Evolutionary conservation across 2,113 vertebrate species (phyloP).

Genomic region (Pampusana beccarii): DNA sequence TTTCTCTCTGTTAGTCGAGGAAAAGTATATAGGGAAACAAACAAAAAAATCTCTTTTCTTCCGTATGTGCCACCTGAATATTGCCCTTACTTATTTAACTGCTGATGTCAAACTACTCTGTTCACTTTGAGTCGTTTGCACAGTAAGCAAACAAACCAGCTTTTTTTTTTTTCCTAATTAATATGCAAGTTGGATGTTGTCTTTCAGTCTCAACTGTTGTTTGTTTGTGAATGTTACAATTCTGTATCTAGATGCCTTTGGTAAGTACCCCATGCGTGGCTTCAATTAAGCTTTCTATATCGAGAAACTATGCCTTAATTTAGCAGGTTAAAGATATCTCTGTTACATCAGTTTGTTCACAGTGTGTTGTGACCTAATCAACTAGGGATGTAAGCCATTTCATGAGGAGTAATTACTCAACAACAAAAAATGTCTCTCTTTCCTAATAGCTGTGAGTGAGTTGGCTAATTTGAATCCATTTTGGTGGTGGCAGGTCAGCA

Average conservation of each 20-base stretch:
- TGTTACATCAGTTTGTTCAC: slow-evolving; percentile 72
- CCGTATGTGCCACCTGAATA: not conserved
- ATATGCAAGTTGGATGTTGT: not conserved
- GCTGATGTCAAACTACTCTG: not conserved
- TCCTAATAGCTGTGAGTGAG: slow-evolving; percentile 39
- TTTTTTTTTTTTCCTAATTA: not conserved
- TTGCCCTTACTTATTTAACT: not conserved
- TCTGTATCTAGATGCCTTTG: slow-evolving; percentile 14
- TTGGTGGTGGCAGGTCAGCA: slow-evolving; percentile 52
- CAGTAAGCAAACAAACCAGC: not conserved
- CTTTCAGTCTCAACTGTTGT: not conserved
- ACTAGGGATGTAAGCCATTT: slow-evolving; percentile 63
- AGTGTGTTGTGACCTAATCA: slow-evolving; percentile 70
- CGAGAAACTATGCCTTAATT: slow-evolving; percentile 69
- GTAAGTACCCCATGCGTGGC: slow-evolving; percentile 6
- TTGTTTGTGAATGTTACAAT: not conserved
- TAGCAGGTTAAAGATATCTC: slow-evolving; percentile 71
- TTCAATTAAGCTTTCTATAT: slow-evolving; percentile 62
- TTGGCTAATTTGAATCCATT: slow-evolving; percentile 61
- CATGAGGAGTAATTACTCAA: slow-evolving; percentile 59
- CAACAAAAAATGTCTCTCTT: slow-evolving; percentile 59
- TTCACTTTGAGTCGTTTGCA: not conserved
- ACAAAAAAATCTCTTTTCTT: not conserved
- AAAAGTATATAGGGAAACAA: not conserved
- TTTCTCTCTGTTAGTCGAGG: not conserved